Evolutionary conservation across 1,140 invertebrate genomes (phyloP).

Genomic region (Tetragnatha versicolor): DNA sequence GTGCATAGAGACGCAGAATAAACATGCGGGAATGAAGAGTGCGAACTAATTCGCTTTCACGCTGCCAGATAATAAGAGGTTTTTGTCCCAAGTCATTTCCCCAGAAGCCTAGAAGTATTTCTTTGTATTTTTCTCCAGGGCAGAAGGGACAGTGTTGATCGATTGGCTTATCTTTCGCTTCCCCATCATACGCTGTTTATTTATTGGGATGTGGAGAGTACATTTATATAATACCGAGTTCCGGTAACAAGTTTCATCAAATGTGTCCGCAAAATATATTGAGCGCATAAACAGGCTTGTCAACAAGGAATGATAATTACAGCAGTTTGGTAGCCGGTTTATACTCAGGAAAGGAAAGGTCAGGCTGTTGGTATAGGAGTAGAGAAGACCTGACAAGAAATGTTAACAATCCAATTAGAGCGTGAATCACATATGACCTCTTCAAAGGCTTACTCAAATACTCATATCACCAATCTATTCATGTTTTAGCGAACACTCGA

Average conservation of each 20-base stretch:
- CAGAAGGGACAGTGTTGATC: not conserved
- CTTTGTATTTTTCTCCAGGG: not conserved
- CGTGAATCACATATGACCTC: not conserved
- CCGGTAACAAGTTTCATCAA: slow-evolving; percentile 11
- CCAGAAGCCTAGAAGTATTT: not conserved
- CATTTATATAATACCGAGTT: not conserved
- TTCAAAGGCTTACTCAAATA: no score
- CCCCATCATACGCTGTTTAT: slow-evolving; percentile 3
- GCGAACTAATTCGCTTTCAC: no score
- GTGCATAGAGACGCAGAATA: no score
- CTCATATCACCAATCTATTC: no score
- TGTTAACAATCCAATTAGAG: slow-evolving; percentile 10
- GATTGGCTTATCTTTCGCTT: not conserved
- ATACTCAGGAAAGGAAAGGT: not conserved
- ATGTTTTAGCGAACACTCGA: no score
- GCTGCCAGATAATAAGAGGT: no score
- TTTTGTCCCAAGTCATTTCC: not conserved
- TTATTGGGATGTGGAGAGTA: not conserved
- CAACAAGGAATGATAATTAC: slow-evolving; percentile 8
- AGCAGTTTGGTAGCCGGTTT: slow-evolving; percentile 21
- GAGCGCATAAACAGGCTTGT: slow-evolving; percentile 22
- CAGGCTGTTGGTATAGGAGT: slow-evolving; percentile 4
- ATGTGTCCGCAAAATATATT: slow-evolving; percentile 4
- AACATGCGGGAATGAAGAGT: no score
- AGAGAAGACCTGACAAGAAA: slow-evolving; percentile 8